Base-by-base conservation (phyloP, 1,140 invertebrate genomes). In the Pomacea maculata region DNA sequence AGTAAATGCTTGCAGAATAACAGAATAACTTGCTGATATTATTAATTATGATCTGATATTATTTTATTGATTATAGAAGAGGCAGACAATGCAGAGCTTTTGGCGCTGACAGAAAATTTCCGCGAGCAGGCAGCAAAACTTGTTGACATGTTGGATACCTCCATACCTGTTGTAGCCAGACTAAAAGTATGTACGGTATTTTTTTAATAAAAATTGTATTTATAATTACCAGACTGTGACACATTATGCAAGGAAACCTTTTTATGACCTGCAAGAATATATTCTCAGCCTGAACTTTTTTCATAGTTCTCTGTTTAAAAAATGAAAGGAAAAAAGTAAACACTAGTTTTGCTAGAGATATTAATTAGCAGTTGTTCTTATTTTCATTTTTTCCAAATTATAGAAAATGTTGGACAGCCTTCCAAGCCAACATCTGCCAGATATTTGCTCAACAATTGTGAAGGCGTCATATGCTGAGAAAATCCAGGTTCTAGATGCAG, bases 401-500 rank as follows among this genome's bases (percentile, higher is more conserved):
- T 82, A 93, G 92, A 88, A 88, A 84, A 89, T 92, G 85, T 83
- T 93, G 78, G 90, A 92, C 77, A 88, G 85, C 72, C 83, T 93
- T 12, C 92, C 92, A 19, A 90, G 87, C 79, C 89, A 92, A 70
- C 91, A 92, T 79, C 85, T 93, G 19, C 91, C 92, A 52, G 92
- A 93, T 85, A 87, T 93, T 34, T 92, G 92, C 88, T 90, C 92
- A 45, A 88, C 92, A 64, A 89, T 93, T 80, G 89, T 92, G 1
- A 91, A 91, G 80, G 92, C 92, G 14, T 91, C 92, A 12, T 92
- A 92, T 81, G 86, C 88, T 12, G 92, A 93, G 86, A 92, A 92
- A 80, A 87, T 93, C 61, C 88, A 92, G 80, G 90, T 93, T 10
- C 82, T 93, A 45, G 92, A 93, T 88, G 92, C 93, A 63, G 86